Evolutionary conservation across 2,888 invertebrate genomes (phyloP), one percentile per base, ranked within the genome.

Genomic region (Eristalis pertinax): DNA sequence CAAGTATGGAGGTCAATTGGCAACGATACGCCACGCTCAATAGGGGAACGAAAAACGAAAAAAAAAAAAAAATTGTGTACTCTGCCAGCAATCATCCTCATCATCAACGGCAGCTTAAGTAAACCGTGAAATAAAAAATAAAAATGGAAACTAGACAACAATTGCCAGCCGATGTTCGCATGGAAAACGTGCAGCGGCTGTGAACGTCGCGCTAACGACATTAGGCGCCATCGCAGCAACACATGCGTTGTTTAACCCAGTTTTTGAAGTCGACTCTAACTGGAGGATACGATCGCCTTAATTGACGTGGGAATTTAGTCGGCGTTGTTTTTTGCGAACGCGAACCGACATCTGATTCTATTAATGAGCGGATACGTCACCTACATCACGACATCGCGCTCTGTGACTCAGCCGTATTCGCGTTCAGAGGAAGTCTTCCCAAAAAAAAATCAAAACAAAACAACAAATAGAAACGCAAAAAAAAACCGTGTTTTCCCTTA

Each of bases 1-100:
- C 69, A 86, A 78, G 69, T 78, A 78, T 86, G 82, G 85, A 86
- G 85, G 85, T 82, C 85, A 86, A 86, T 86, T 82, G 82, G 77
- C 78, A 65, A 82, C 85, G 74, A 86, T 82, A 82, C 64, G 72
- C 81, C 77, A 82, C 38, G 64, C n/a, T 64, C 58, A 32, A 50
- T 4, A 2, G 50, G 50, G 50, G 50, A 7, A 50, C 50, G 10
- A 58, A 50, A n/a, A n/a, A n/a, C n/a, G n/a, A n/a, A n/a, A n/a
- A n/a, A 41, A 24, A 63, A 26, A 58, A 84, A 69, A 41, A 50
- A 64, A 76, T 50, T 84, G 58, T 75, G 43, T 50, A 74, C 60
- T 50, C 50, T 74, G 69, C 58, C 26, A 58, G 69, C 50, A 74
- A 65, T 58, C 63, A 68, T 58, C 69, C 56, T 58, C 58, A 77